phyloP scores from a whole-genome alignment of 2,888 invertebrate species.

The Archaeoteleia sp. region DNA sequence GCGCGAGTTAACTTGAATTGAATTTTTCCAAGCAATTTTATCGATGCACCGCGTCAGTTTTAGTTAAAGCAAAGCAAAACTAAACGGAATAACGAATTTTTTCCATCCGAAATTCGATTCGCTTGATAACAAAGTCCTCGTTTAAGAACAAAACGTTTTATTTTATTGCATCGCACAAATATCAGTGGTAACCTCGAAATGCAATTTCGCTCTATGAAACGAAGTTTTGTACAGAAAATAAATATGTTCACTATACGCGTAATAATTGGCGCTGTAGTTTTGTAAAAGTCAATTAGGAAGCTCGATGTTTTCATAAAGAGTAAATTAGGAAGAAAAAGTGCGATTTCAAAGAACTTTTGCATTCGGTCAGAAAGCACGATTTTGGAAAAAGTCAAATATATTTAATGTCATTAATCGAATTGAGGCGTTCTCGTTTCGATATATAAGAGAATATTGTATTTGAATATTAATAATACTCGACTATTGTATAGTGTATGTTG shows the following conservation, averaged over 20 bases:
- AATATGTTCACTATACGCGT: constrained; percentile 8
- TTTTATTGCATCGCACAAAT: constrained; percentile 12
- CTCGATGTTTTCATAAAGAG: constrained; percentile 17
- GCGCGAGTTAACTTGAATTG: too few species aligned
- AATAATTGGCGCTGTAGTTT: constrained; percentile 24
- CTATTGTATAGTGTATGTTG: too few species aligned
- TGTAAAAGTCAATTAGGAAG: constrained; percentile 31
- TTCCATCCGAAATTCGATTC: constrained; percentile 1
- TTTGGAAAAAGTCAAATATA: too few species aligned
- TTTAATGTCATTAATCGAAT: too few species aligned
- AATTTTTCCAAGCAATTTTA: too few species aligned
- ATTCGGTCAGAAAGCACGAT: constrained; percentile 7
- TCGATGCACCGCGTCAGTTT: too few species aligned
- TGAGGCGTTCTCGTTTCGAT: too few species aligned
- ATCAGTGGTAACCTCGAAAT: constrained; percentile 14
- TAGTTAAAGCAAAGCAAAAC: too few species aligned
- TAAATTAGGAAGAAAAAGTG: constrained; percentile 21
- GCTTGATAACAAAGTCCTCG: constrained; percentile 2
- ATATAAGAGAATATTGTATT: too few species aligned
- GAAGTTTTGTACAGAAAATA: constrained; percentile 10
- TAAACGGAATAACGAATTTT: too few species aligned
- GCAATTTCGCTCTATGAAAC: constrained; percentile 15
- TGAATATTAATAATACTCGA: too few species aligned
- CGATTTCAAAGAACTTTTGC: constrained; percentile 12
- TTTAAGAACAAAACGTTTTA: constrained; percentile 21